These are phyloP conservation scores for Epinephelus coioides DNA, from an alignment of 2,797 vertebrate species.

Conservation along the genomic window DNA sequence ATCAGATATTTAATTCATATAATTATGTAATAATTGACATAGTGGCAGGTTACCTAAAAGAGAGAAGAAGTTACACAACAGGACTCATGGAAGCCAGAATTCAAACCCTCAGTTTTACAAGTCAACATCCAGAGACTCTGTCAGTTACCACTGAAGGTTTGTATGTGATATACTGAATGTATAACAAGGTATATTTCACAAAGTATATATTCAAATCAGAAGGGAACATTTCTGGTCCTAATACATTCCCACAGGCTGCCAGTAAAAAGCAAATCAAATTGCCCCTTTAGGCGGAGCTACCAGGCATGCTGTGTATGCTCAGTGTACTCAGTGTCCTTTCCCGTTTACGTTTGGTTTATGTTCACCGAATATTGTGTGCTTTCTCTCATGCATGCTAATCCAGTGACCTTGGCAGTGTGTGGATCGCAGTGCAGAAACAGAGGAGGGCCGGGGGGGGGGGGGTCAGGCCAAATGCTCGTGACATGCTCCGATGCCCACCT, in stretches of 20 bases:
- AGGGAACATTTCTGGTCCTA: conserved; percentile 11
- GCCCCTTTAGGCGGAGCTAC: conserved; percentile 15
- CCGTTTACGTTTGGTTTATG: conserved; percentile 62
- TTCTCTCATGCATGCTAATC: conserved; percentile 81
- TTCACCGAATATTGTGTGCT: conserved; percentile 71
- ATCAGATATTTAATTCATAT: neutral
- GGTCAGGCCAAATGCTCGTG: conserved; percentile 68
- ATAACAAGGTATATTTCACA: conserved; percentile 8
- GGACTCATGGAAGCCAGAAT: neutral
- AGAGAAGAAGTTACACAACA: neutral
- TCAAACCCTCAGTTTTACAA: neutral
- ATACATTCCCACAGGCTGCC: conserved; percentile 2
- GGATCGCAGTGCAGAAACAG: conserved; percentile 56
- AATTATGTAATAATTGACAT: neutral
- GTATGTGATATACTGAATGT: neutral
- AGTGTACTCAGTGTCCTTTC: conserved; percentile 56
- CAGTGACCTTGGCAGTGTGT: conserved; percentile 76
- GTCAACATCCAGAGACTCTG: neutral
- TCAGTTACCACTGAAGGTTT: neutral
- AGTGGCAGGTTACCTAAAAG: neutral
- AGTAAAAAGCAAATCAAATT: conserved; percentile 33
- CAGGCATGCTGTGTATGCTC: conserved; percentile 28
- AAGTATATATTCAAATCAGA: conserved; percentile 3
- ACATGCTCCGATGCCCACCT: conserved; percentile 74
- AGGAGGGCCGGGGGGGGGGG: conserved; percentile 36